Conservation (phyloP, 2,888 invertebrate species). For the Ophion ellenae region DNA sequence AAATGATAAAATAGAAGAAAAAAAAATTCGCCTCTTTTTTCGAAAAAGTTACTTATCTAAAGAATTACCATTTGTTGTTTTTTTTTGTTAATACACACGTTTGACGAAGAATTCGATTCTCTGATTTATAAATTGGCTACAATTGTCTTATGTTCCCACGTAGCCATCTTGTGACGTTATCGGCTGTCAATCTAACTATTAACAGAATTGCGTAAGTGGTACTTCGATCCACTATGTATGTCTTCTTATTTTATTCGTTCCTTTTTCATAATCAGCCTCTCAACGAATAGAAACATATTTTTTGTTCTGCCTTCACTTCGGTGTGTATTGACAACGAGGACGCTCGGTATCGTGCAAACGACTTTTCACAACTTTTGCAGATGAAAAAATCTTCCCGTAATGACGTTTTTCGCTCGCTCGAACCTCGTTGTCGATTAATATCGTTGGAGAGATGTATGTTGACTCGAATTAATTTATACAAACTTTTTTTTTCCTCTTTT, state of each 20-base stretch:
- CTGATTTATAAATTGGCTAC: constrained; percentile 76
- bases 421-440: constrained; percentile 61
- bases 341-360: not conserved
- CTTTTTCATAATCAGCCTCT: constrained; percentile 34
- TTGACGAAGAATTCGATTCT: constrained; percentile 34
- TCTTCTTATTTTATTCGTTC: constrained; percentile 72
- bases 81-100: not conserved
- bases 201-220: constrained; percentile 96
- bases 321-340: constrained; percentile 77
- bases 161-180: constrained; percentile 97
- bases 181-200: constrained; percentile 95
- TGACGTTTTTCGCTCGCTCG: not conserved
- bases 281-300: constrained; percentile 41
- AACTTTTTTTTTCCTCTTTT: constrained; percentile 14
- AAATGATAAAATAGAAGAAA: no score
- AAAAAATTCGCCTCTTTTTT: no score
- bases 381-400: not conserved
- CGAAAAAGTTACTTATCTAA: no score
- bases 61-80: not conserved
- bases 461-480: constrained; percentile 51
- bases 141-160: constrained; percentile 83
- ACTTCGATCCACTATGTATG: constrained; percentile 82
- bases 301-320: constrained; percentile 63
- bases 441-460: constrained; percentile 62
- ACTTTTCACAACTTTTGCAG: not conserved